These are phyloP conservation scores for Schizothorax lantsangensis DNA, from an alignment of 2,797 vertebrate species.

Conservation along the genomic window DNA sequence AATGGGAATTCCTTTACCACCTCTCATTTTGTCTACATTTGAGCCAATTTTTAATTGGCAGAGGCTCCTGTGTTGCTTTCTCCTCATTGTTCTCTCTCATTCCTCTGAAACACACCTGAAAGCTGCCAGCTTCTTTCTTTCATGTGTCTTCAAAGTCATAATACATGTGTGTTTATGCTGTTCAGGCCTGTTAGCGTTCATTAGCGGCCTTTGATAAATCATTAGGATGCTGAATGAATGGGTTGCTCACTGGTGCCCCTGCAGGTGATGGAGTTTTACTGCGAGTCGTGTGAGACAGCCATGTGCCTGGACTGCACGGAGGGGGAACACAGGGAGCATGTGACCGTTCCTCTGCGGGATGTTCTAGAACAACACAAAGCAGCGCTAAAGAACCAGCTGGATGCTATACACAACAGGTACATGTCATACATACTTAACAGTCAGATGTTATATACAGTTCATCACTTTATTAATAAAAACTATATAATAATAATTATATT, in stretches of 20 bases:
- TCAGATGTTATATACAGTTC: neutral
- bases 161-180: neutral
- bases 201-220: constrained; percentile 9
- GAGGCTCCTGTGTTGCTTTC: neutral
- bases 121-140: neutral
- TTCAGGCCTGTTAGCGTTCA: constrained; percentile 6
- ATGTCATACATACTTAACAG: neutral
- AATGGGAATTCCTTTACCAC: neutral
- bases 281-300: constrained; percentile 93
- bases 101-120: neutral
- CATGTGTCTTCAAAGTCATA: constrained; percentile 7
- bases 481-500: no score
- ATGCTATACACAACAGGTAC: constrained; percentile 88
- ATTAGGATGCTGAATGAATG: constrained; percentile 1
- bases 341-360: constrained; percentile 88
- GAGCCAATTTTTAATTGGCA: neutral
- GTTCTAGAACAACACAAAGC: constrained; percentile 95
- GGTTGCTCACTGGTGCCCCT: constrained; percentile 60
- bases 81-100: neutral
- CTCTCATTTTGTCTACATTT: neutral
- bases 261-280: constrained; percentile 97
- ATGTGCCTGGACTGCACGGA: constrained; percentile 94
- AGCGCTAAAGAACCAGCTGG: constrained; percentile 89
- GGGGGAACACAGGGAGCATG: constrained; percentile 90
- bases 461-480: neutral